Base-by-base conservation (phyloP, 2,888 invertebrate species). In the Mactromeris polynyma region DNA sequence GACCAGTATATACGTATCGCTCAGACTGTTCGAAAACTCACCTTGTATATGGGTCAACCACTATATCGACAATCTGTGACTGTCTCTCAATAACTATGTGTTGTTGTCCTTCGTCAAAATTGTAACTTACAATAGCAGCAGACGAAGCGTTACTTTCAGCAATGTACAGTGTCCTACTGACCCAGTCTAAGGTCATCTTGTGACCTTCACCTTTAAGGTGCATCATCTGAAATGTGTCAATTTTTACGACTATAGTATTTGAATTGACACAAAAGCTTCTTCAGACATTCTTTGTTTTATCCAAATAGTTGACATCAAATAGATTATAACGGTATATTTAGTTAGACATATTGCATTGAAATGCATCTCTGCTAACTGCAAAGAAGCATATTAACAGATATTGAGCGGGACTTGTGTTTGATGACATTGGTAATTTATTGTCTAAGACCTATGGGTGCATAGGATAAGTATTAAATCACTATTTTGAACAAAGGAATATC, bases 131-230 rank as follows among this genome's bases (percentile, higher is more conserved):
- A 73, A 97, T 95, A 54, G 97, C 88, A 97, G 84, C 86, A 19
- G 82, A 81, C n/a, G 85, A 69, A 21, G 51, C 36, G 40, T 87
- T 88, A 33, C 97, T 95, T 96, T 98, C 98, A 0, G 98, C 97
- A 98, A 98, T 98, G 96, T 98, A 99, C 9, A 99, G 97, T 79
- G 98, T 98, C 81, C 98, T 97, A 81, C 98, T 98, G 77, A 99
- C 97, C 99, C 99, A 99, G 97, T 99, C 99, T 0, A 98, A 97
- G 1, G 98, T 98, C 40, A 99, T 97, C 89, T 98, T 98, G 17
- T 97, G 96, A 0, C 97, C 97, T 46, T 97, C 97, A 31, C 93
- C 93, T 36, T 92, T 91, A 36, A 96, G 86, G 31, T 94, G 87
- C 46, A 94, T 83, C 64, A 95, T 80, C 96, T 95, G 89, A 19